Conservation (phyloP, 1,140 invertebrate species). For the Rhynchophorus ferrugineus region DNA sequence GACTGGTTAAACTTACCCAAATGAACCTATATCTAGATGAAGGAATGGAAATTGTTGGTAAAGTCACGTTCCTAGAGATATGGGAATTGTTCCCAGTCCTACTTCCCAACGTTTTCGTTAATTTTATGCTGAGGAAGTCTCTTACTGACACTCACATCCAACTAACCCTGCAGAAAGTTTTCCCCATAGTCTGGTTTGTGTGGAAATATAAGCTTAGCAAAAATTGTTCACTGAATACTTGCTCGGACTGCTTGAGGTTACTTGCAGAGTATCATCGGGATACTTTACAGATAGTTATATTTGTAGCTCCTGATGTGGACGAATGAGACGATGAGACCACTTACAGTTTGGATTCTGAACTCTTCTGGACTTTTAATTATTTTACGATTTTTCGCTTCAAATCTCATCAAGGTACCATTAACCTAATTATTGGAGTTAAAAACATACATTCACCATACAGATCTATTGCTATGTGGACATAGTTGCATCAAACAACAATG, state of each 20-base stretch:
- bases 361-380: too few relatives aligned
- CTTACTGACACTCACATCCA: constrained; percentile 4
- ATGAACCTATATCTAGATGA: constrained; percentile 18
- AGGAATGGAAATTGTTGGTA: constrained; percentile 4
- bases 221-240: neutral
- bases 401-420: too few relatives aligned
- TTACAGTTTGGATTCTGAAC: too few relatives aligned
- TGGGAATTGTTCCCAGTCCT: constrained; percentile 12
- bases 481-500: too few relatives aligned
- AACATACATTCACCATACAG: too few relatives aligned
- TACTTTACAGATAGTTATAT: neutral
- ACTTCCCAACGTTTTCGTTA: constrained; percentile 12
- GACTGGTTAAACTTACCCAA: constrained; percentile 8
- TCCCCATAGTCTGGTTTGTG: constrained; percentile 2
- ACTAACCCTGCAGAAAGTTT: constrained; percentile 7
- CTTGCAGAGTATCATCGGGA: neutral
- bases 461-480: too few relatives aligned
- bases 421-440: too few relatives aligned
- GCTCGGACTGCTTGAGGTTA: neutral
- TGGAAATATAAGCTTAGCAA: constrained; percentile 8
- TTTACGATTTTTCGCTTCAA: too few relatives aligned
- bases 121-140: constrained; percentile 12
- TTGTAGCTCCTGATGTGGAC: neutral
- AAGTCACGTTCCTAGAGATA: neutral
- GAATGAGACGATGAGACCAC: too few relatives aligned